Evolutionary conservation across 2,888 invertebrate species (phyloP), one percentile per base, ranked within the genome.

Genomic region (Lucinisca nassula): DNA sequence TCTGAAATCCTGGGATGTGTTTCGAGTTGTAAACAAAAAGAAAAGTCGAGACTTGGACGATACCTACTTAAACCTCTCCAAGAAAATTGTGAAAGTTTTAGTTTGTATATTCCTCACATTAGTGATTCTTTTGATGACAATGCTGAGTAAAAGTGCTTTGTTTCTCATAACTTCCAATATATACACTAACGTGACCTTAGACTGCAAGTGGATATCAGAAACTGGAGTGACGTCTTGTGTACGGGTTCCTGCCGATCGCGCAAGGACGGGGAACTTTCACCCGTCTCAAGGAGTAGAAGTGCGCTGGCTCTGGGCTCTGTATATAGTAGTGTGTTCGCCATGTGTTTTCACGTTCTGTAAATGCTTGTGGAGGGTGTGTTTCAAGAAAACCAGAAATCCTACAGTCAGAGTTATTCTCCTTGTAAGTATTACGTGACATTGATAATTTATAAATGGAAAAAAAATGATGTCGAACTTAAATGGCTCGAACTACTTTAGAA

Each of bases 101-200:
- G 98, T 98, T 27, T 98, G 98, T 96, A 96, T 98, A 92, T 96
- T 98, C 92, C 98, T 98, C 84, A 99, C 99, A 96, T 96, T 98
- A 74, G 97, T 98, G 94, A 98, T 99, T 89, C 97, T 99, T 93
- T 97, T 97, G 6, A 98, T 98, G 83, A 98, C 98, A 70, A 98
- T 99, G 89, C 97, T 98, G 95, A 98, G 98, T 93, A 99, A 99
- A 97, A 98, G 98, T 93, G 98, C 98, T 84, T 97, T 98, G 88
- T 92, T 94, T 51, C 87, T 94, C 24, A 93, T 94, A 14, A 92
- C 94, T 10, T 94, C 94, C 70, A 93, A 93, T 87, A 90, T 94
- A 8, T 92, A 93, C 84, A 87, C 90, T 32, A 94, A 94, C 85
- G 92, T 93, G 73, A 93, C 94, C 0, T 80, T 94, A 27, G 91